These are phyloP conservation scores for Cryptocheilus praepositus DNA, from an alignment of 2,888 invertebrate genomes.

Conservation along the genomic window DNA sequence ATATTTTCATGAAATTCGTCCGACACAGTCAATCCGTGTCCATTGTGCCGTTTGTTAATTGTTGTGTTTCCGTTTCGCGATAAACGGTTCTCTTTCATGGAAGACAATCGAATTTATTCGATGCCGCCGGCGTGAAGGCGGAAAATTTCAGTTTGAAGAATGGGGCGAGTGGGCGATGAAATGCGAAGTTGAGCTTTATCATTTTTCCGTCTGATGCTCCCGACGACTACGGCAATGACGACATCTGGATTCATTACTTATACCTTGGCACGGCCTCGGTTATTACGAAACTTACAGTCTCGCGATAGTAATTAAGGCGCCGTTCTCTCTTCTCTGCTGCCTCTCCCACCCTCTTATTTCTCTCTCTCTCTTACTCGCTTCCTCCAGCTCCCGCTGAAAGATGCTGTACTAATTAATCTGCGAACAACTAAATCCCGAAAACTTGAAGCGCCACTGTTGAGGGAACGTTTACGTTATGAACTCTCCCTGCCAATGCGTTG, in stretches of 20 bases:
- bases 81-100: too few relatives aligned
- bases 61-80: too few relatives aligned
- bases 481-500: too few relatives aligned
- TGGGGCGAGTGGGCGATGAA: slow-evolving; percentile 24
- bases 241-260: slow-evolving; percentile 65
- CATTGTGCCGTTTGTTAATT: too few relatives aligned
- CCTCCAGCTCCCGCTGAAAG: slow-evolving; percentile 26
- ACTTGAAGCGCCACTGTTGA: slow-evolving; percentile 3
- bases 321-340: slow-evolving; percentile 31
- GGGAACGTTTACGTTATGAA: neutral
- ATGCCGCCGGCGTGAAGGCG: neutral
- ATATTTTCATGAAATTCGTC: too few relatives aligned
- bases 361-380: neutral
- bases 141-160: slow-evolving; percentile 8
- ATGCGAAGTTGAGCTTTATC: slow-evolving; percentile 49
- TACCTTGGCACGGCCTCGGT: slow-evolving; percentile 46
- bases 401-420: slow-evolving; percentile 53
- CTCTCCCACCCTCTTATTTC: slow-evolving; percentile 25
- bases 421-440: slow-evolving; percentile 33
- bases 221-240: slow-evolving; percentile 38
- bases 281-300: slow-evolving; percentile 62
- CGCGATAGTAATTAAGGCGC: slow-evolving; percentile 58
- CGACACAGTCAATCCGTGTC: too few relatives aligned
- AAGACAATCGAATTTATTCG: too few relatives aligned
- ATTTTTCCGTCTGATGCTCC: slow-evolving; percentile 57